phyloP scores from a whole-genome alignment of 2,797 vertebrate species.

The Alcedo quadribrachys region DNA sequence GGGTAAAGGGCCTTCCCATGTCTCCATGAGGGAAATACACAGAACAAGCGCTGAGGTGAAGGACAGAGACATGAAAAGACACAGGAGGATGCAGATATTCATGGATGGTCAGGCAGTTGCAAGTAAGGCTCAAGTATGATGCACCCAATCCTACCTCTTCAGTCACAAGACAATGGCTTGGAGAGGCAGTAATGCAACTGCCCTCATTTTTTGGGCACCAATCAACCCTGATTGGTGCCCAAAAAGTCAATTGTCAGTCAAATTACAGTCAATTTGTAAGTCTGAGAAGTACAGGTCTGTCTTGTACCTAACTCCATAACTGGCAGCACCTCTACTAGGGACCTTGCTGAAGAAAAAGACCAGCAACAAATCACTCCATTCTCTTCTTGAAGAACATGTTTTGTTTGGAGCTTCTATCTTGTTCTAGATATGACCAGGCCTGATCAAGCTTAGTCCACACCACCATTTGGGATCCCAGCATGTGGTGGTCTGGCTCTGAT shows the following conservation, averaged over 20 bases:
- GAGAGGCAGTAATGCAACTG: neutral
- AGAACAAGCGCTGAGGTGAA: neutral
- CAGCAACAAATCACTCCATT: neutral
- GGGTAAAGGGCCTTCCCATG: neutral
- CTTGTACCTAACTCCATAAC: neutral
- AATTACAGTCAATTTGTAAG: too few species aligned
- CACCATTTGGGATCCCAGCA: slow-evolving; percentile 47
- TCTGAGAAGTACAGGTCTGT: neutral
- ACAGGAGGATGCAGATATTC: neutral
- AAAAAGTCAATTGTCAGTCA: too few species aligned
- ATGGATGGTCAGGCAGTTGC: neutral
- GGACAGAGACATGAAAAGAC: neutral
- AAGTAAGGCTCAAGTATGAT: neutral
- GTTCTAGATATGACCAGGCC: neutral
- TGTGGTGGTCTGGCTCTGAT: slow-evolving; percentile 13
- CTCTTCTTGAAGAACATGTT: neutral
- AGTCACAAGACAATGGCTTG: neutral
- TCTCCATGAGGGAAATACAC: neutral
- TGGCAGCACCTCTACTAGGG: neutral
- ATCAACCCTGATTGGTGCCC: neutral
- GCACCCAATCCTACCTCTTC: neutral
- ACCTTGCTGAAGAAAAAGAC: neutral
- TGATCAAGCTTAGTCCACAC: neutral
- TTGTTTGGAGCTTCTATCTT: neutral
- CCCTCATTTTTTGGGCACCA: neutral